Evolutionary conservation across 1,140 invertebrate genomes (phyloP), one percentile per base, ranked within the genome.

Genomic region (Hormaphis cornu): DNA sequence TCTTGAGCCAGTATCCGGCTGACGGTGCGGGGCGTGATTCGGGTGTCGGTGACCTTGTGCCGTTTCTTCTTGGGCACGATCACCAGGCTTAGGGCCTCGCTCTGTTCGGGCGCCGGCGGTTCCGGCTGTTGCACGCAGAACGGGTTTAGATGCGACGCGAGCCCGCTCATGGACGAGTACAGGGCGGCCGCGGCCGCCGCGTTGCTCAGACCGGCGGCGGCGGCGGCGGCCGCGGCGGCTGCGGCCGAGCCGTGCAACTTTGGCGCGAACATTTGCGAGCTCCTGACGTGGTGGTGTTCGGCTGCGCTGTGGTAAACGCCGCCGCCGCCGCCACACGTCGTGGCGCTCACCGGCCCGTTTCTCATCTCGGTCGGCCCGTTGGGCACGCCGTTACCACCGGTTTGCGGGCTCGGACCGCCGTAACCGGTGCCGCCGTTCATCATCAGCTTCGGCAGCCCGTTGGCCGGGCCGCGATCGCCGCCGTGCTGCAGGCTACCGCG

Each of bases 31-130:
- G 94, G 93, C 10, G 93, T 96, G 69, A 97, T 91, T 71, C 95
- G 84, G 44, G 94, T 96, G 77, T 97, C 94, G 16, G 94, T 97
- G 69, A 97, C 90, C 86, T 97, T 97, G 77, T 97, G 94, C 20
- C 94, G 83, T 81, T 96, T 97, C 81, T 94, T 95, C 80, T 96
- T 96, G 0, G 92, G 91, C 26, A 90, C 89, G 71, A 97, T 92
- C 26, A 97, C 92, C 72, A 97, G 83, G 74, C 92, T 92, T 12
- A 97, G 84, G 1, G 94, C 90, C 79, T 97, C 94, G 76, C 93
- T 95, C 78, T 97, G 93, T 78, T 95, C 93, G 3, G 88, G 86
- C 71, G 86, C 81, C 3, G 69, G 44, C 7, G 18, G 33, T 24
- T 52, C 56, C 71, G 76, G n/a, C n/a, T 84, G 73, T 87, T 79